Base-by-base conservation (phyloP, 1,140 invertebrate genomes). In the Caerostris darwini region DNA sequence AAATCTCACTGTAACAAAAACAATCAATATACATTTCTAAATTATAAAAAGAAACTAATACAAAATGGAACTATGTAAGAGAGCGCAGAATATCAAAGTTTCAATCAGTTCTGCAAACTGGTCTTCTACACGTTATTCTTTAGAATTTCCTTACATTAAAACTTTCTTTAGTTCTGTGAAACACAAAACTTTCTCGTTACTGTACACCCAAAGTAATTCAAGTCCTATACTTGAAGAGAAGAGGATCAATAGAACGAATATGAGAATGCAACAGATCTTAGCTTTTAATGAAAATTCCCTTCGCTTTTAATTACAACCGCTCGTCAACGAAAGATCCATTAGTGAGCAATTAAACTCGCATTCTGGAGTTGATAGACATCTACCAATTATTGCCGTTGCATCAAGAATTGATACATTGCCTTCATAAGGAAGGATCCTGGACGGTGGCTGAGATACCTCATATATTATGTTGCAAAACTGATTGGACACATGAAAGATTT, bases 281-380 rank as follows among this genome's bases (percentile, higher is more conserved):
- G 86, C 34, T 67, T 88, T 88, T 88, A 88, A 88, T 88, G 86
- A 88, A 88, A 88, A 88, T 88, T 88, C 86, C 86, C 86, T 50
- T 64, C 58, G 86, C 34, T 64, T 88, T 67, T 88, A 88, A 88
- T 88, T 88, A 88, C 58, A 67, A 59, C 50, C 8, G 50, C 17
- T 58, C 86, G 56, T 88, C 86, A 64, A 57, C 34, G 61, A 67
- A 61, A 88, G 86, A 67, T 88, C 86, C 14, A 58, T 83, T 83
- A 83, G 82, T 56, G 59, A 57, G 86, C 86, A 88, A 88, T 88
- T 88, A 88, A 88, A 67, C 14, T 64, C 86, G 59, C 58, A 61
- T 88, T 88, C 86, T 88, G 34, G 54, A 59, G 57, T 67, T 54
- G 86, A 88, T 67, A 53, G 86, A 88, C 86, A 88, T 61, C 86